phyloP scores from a whole-genome alignment of 2,797 vertebrate genomes.

The Myiothlypis chrysogaster region DNA sequence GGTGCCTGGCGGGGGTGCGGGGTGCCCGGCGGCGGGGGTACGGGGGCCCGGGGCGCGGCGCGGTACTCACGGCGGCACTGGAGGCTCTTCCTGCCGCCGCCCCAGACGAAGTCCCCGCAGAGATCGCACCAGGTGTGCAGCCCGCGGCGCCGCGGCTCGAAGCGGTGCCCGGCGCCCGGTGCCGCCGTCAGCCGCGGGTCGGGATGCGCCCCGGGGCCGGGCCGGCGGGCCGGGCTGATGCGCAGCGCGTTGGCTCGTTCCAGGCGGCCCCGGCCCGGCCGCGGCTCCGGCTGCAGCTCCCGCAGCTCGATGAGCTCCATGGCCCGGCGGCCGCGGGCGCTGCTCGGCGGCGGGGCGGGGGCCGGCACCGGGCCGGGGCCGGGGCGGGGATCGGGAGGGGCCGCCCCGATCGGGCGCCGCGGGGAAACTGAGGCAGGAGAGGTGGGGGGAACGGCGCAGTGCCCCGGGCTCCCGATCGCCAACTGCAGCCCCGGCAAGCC shows the following conservation, averaged over 20 bases:
- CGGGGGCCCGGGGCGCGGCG: not conserved
- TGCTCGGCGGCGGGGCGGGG: not conserved
- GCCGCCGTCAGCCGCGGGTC: slow-evolving; percentile 56
- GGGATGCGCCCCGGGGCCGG: slow-evolving; percentile 41
- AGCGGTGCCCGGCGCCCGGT: slow-evolving; percentile 83
- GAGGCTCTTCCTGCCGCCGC: slow-evolving; percentile 89
- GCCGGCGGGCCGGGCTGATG: slow-evolving; percentile 78
- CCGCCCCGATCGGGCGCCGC: not conserved
- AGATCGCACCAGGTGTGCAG: slow-evolving; percentile 96
- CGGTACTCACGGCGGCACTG: slow-evolving; percentile 89
- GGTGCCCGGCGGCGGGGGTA: not conserved
- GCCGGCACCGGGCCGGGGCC: not conserved
- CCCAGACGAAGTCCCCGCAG: slow-evolving; percentile 97
- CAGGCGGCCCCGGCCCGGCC: slow-evolving; percentile 77
- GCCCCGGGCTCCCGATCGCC: not conserved
- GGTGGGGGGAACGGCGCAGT: too few species aligned
- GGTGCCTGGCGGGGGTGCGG: not conserved
- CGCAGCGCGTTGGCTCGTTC: slow-evolving; percentile 79
- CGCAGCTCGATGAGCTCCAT: slow-evolving; percentile 91
- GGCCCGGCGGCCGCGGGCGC: slow-evolving; percentile 8
- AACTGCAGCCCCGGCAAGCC: not conserved
- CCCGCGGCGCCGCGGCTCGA: slow-evolving; percentile 84
- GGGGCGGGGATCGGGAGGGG: not conserved
- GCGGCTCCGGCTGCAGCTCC: slow-evolving; percentile 79
- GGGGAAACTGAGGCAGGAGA: slow-evolving; percentile 42